These are phyloP conservation scores for Acridotheres tristis DNA, from an alignment of 2,797 vertebrate species.

Conservation along the genomic window DNA sequence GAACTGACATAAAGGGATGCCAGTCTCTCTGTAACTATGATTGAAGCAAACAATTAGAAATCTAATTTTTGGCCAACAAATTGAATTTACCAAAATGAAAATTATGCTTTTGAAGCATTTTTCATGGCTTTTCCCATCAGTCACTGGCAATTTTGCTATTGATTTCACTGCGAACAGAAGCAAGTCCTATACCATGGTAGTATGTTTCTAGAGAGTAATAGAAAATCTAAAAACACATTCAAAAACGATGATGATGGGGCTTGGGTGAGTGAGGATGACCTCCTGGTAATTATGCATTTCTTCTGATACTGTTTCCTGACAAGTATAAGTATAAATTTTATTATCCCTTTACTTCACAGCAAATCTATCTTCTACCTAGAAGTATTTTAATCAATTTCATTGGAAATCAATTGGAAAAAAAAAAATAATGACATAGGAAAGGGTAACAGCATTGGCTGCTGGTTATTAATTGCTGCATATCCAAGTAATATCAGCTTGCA, in stretches of 20 bases:
- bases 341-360: background rate
- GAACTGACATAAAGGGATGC: background rate
- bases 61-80: background rate
- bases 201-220: background rate
- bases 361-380: background rate
- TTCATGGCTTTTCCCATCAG: background rate
- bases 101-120: background rate
- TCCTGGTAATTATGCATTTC: background rate
- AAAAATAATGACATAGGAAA: background rate
- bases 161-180: background rate
- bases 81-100: constrained; percentile 6
- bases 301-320: background rate
- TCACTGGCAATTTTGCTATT: background rate
- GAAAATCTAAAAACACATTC: background rate
- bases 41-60: background rate
- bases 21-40: background rate
- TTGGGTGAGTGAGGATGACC: background rate
- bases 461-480: background rate
- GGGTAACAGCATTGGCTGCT: background rate
- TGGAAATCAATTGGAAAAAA: accelerated
- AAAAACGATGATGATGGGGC: background rate
- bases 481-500: background rate
- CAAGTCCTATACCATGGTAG: background rate
- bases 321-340: background rate
- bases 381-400: background rate